Evolutionary conservation across 2,888 invertebrate species (phyloP).

Genomic region (Ceramica pisi): DNA sequence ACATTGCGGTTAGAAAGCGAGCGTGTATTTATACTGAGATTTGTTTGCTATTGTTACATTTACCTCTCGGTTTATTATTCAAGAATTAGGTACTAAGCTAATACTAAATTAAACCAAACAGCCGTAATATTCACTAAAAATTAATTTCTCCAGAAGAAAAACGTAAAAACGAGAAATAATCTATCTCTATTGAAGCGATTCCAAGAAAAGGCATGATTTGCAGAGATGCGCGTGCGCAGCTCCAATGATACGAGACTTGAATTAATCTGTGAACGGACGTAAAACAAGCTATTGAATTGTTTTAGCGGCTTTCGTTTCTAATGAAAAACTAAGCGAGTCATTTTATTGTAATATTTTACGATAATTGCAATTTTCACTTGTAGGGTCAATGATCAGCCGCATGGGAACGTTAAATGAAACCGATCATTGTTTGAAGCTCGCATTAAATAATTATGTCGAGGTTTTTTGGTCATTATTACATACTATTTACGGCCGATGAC

Average conservation of each 20-base stretch:
- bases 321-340: slow-evolving; percentile 77
- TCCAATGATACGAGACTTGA: slow-evolving; percentile 72
- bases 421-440: slow-evolving; percentile 39
- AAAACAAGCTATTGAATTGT: slow-evolving; percentile 79
- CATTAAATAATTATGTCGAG: slow-evolving; percentile 17
- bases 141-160: slow-evolving; percentile 74
- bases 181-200: slow-evolving; percentile 82
- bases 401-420: slow-evolving; percentile 46
- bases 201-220: slow-evolving; percentile 79
- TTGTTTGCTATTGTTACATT: slow-evolving; percentile 62
- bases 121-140: slow-evolving; percentile 57
- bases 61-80: slow-evolving; percentile 36
- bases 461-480: slow-evolving; percentile 1
- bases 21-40: slow-evolving; percentile 66
- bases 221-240: slow-evolving; percentile 71
- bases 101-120: slow-evolving; percentile 39
- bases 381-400: slow-evolving; percentile 70
- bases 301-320: slow-evolving; percentile 81
- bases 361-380: slow-evolving; percentile 76
- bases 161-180: slow-evolving; percentile 83
- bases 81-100: slow-evolving; percentile 49
- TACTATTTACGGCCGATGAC: background rate
- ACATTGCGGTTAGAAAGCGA: slow-evolving; percentile 82
- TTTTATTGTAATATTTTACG: slow-evolving; percentile 76
- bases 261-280: slow-evolving; percentile 78